Evolutionary conservation across 2,888 invertebrate species (phyloP).

Genomic region (Biston betularia): DNA sequence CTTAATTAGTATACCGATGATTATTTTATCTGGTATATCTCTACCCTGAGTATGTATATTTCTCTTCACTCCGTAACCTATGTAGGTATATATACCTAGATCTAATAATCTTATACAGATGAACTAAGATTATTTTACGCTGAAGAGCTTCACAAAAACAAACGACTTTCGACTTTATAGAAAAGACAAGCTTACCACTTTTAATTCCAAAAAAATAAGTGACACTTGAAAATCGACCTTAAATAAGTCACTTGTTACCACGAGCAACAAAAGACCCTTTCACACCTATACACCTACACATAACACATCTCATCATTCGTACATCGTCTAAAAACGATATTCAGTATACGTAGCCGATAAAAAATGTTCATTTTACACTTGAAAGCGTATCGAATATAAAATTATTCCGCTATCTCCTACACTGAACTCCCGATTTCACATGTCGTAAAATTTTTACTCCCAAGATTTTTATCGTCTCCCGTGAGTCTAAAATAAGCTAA

Average conservation of each 20-base stretch:
- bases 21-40: too few species aligned
- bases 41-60: too few species aligned
- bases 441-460: conserved; percentile 69
- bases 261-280: conserved; percentile 26
- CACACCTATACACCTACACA: conserved; percentile 26
- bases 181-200: neutral
- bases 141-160: too few species aligned
- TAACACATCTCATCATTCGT: conserved; percentile 50
- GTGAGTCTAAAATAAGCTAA: conserved; percentile 62
- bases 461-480: conserved; percentile 64
- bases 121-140: too few species aligned
- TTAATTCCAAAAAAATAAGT: neutral
- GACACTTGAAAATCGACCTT: neutral
- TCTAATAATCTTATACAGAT: too few species aligned
- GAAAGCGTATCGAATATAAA: conserved; percentile 65
- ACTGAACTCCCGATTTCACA: conserved; percentile 65
- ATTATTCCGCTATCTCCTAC: conserved; percentile 64
- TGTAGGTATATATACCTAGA: too few species aligned
- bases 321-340: conserved; percentile 57
- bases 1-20: too few species aligned
- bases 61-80: too few species aligned
- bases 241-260: conserved; percentile 21
- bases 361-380: conserved; percentile 63
- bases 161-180: neutral
- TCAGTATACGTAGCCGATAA: conserved; percentile 55